Percentiles rank a stretch among this genome's conserved stretches.
Conservation (phyloP, 2,888 invertebrate species). For the Aleiodes alternator region DNA sequence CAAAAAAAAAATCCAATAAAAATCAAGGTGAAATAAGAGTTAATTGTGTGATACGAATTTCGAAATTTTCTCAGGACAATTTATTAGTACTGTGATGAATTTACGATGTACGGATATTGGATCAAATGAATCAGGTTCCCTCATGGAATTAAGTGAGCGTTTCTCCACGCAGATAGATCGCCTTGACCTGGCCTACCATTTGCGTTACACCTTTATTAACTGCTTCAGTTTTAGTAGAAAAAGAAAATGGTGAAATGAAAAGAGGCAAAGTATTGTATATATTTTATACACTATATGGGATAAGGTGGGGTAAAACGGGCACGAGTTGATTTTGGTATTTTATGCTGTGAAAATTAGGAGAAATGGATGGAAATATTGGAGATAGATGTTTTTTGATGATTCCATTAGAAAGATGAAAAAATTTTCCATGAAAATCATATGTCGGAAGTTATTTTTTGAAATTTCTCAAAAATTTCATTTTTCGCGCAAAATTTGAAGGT, state of each 20-base stretch:
- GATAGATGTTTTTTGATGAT: no score
- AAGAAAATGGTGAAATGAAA: neutral
- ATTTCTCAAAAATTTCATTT: no score
- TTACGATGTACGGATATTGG: slow-evolving; percentile 73
- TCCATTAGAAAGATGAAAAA: no score
- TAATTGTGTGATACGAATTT: slow-evolving; percentile 22
- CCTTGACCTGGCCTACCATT: slow-evolving; percentile 31
- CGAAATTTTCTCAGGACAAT: slow-evolving; percentile 28
- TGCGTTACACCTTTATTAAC: slow-evolving; percentile 28
- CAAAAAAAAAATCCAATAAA: neutral
- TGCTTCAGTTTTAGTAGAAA: neutral
- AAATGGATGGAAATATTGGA: no score
- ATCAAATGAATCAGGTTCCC: slow-evolving; percentile 74
- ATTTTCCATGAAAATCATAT: no score
- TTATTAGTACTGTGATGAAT: slow-evolving; percentile 62
- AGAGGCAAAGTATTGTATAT: neutral
- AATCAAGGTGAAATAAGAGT: slow-evolving; percentile 1
- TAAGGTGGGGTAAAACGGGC: no score
- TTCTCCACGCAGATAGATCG: slow-evolving; percentile 17
- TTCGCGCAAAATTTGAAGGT: no score
- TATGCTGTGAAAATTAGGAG: no score
- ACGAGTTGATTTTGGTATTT: no score
- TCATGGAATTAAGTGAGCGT: slow-evolving; percentile 69
- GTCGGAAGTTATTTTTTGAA: no score
- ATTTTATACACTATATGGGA: no score